phyloP scores from a whole-genome alignment of 2,888 invertebrate genomes.

The Carterocephalus palaemon region DNA sequence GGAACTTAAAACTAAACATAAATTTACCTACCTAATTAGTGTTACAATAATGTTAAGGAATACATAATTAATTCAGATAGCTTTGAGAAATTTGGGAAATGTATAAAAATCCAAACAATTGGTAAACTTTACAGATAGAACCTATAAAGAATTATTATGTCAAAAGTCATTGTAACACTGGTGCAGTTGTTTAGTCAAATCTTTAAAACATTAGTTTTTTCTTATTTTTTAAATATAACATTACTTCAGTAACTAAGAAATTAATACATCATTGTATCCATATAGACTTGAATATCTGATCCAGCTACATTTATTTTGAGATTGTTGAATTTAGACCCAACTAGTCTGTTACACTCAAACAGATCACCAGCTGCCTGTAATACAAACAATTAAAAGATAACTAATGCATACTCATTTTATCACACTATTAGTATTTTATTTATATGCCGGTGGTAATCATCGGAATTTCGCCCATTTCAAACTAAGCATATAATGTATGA shows the following conservation, averaged over 20 bases:
- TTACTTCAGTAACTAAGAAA: conserved; percentile 6
- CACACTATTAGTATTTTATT: no score
- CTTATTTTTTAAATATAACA: background rate
- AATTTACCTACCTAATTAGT: conserved; percentile 20
- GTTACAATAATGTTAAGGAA: conserved; percentile 12
- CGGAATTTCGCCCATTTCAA: no score
- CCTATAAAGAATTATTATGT: conserved; percentile 4
- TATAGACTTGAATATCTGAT: conserved; percentile 53
- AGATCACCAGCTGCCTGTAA: conserved; percentile 78
- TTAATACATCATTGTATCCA: conserved; percentile 47
- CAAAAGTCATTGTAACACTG: conserved; percentile 12
- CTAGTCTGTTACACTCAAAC: conserved; percentile 64
- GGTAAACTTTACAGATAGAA: conserved; percentile 7
- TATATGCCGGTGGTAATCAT: no score
- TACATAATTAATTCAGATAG: conserved; percentile 4
- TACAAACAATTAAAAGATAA: conserved; percentile 63
- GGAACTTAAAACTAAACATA: conserved; percentile 59
- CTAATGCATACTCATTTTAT: conserved; percentile 16
- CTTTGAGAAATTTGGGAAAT: conserved; percentile 6
- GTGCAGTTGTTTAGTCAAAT: conserved; percentile 9
- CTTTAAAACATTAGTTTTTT: conserved; percentile 1
- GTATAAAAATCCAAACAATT: no score
- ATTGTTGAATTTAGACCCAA: conserved; percentile 54
- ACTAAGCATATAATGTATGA: no score
- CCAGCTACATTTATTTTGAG: conserved; percentile 58